Evolutionary conservation across 2,888 invertebrate species (phyloP).

Genomic region (Plagiodera versicolora): DNA sequence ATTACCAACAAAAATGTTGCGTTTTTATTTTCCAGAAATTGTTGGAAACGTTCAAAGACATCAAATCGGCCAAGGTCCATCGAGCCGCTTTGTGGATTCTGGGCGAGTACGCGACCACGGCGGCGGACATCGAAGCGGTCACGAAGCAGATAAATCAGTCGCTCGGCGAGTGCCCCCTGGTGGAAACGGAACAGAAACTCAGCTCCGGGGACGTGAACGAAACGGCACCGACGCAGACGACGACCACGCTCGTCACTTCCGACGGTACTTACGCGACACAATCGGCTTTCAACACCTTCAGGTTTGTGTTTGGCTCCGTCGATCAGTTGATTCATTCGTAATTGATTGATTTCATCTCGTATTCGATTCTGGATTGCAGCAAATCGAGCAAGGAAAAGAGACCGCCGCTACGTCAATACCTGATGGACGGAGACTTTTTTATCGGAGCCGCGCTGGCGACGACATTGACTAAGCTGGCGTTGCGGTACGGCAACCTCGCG

Average conservation of each 20-base stretch:
- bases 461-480: conserved; percentile 86
- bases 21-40: conserved; percentile 57
- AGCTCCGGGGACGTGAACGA: conserved; percentile 72
- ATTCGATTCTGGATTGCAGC: conserved; percentile 39
- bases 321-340: too few species aligned
- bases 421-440: conserved; percentile 95
- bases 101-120: conserved; percentile 88
- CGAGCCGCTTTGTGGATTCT: conserved; percentile 96
- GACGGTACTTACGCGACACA: conserved; percentile 99
- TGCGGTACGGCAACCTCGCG: conserved; percentile 64
- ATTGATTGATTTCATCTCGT: too few species aligned
- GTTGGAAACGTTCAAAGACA: conserved; percentile 80
- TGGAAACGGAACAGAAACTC: conserved; percentile 69
- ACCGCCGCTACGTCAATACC: conserved; percentile 81
- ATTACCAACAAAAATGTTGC: not conserved
- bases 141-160: conserved; percentile 67
- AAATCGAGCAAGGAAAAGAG: conserved; percentile 68
- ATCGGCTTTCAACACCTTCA: conserved; percentile 87
- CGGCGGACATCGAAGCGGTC: conserved; percentile 77
- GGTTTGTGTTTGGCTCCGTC: too few species aligned
- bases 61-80: conserved; percentile 89
- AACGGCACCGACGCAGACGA: conserved; percentile 40
- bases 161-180: conserved; percentile 70
- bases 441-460: conserved; percentile 91
- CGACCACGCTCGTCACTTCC: conserved; percentile 82